Base-by-base conservation (phyloP, 2,888 invertebrate genomes). In the Onthophagus sagittarius region DNA sequence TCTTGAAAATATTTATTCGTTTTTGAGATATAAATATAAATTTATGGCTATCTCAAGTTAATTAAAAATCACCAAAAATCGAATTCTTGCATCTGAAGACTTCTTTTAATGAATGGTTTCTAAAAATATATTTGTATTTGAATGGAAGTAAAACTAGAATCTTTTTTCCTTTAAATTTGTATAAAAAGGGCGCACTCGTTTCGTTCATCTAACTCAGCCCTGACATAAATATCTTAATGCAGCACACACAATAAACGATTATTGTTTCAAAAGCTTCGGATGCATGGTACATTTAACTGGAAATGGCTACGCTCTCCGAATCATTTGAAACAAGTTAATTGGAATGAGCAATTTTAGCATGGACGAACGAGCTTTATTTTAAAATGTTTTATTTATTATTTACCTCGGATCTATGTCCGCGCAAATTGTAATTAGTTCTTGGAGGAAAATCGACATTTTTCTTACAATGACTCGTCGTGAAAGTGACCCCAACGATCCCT, bases 321-420 rank as follows among this genome's bases (percentile, higher is more conserved):
- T 9, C 39, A 53, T 53, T 53, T 9, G 39, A 1, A 53, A 7
- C 5, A 53, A 53, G 39, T 53, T 9, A 53, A 53, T 11, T 11
- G 39, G 39, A 53, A 53, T 53, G 39, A 53, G 11, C 39, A 53
- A 53, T 53, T 53, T 53, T 53, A 53, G 39, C 7, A 1, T 7
- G 11, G 6, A 53, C 6, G 39, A 53, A 53, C 11, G 23, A 23
- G 23, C 23, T 23, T 23, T 23, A 3, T 23, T 23, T 23, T 2
- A 23, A 23, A 23, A 23, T 23, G 3, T 23, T 23, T 3, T 7
- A n/a, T 23, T 31, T 31, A 23, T 23, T 70, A 86, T 89, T 90
- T 87, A 97, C 98, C 88, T 98, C 97, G 78, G 97, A 95, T 83
- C 98, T 90, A 86, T 99, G 99, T 69, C 98, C 98, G 77, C 99